Base-by-base conservation (phyloP, 2,113 vertebrate species). In the Tachysurus fulvidraco region DNA sequence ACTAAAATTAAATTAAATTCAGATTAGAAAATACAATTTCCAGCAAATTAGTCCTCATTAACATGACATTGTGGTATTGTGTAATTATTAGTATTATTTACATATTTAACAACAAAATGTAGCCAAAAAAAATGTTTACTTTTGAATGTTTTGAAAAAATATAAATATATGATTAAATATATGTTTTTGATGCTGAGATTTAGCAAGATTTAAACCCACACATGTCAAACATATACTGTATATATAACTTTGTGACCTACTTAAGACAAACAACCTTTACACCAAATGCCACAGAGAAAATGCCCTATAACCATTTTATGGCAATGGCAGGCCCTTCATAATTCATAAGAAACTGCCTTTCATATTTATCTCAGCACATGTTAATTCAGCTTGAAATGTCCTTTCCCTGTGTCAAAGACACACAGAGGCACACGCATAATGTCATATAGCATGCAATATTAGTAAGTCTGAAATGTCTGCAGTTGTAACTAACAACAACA, bases 321-420 rank as follows among this genome's bases (percentile, higher is more conserved):
- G 90, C 93, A 93, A 93, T 92, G 93, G 93, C 91, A 91, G 90
- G 83, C 74, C 83, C 87, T 94, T 90, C 91, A 94, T 94, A 94
- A 94, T 94, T 94, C 85, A 95, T 93, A 65, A 83, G 65, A 69
- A 64, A 41, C 85, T 89, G 93, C 92, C 93, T 87, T 87, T 92
- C 85, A 89, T 67, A 91, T 90, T 94, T 89, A 93, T 90, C 92
- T 92, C 83, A 54, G 67, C 87, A 80, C 85, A 84, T 86, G 78
- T 90, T 92, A 89, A 92, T 93, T 92, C 83, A 90, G 73, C 84
- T 89, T 91, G 93, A 94, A 90, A 89, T 73, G 52, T 86, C 36
- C 81, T 90, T 81, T 79, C 87, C 83, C 84, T 25, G 23, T 86
- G 69, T 85, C 91, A 87, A 86, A 44, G 46, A 21, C 36, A 86